Base-by-base conservation (phyloP, 2,888 invertebrate species). In the Timema podura region DNA sequence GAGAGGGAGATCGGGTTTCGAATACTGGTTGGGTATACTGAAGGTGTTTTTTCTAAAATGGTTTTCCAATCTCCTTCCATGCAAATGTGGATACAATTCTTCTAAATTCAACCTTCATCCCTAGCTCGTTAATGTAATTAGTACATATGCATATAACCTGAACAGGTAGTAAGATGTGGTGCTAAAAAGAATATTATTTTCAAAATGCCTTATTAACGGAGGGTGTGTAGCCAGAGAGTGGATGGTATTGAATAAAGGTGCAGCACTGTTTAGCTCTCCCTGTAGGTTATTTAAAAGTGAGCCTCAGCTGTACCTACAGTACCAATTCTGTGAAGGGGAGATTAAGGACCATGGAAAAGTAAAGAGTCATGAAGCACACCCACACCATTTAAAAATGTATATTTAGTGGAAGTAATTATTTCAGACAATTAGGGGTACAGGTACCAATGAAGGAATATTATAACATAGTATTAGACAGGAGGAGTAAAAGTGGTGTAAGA, bases 221-320 rank as follows among this genome's bases (percentile, higher is more conserved):
- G 57, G n/a, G 30, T 57, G 57, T 57, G 57, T n/a, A 5, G 0
- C 15, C 1, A n/a, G 57, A n/a, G 57, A 57, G 51, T 57, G 57
- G 57, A 54, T 57, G 13, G 57, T 57, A n/a, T 57, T 15, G 57
- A 57, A n/a, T 57, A 57, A 57, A 57, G 30, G 30, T 9, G n/a
- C 13, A n/a, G 57, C 57, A 57, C 57, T 57, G 16, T 54, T 9
- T 9, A 15, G 54, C 16, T 54, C 16, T 11, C n/a, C 6, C 54
- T 54, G 54, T 16, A 15, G 54, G n/a, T 16, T 54, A 15, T 54
- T 54, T 54, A 54, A 54, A 9, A 54, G 16, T 13, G 11, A 54
- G 16, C 16, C 7, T 54, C 15, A 54, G 15, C 5, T 3, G n/a
- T 1, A 54, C 7, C 7, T 15, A 7, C 54, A 54, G 7, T 54